Conservation (phyloP, 2,888 invertebrate species). For the Dromius quadrimaculatus region DNA sequence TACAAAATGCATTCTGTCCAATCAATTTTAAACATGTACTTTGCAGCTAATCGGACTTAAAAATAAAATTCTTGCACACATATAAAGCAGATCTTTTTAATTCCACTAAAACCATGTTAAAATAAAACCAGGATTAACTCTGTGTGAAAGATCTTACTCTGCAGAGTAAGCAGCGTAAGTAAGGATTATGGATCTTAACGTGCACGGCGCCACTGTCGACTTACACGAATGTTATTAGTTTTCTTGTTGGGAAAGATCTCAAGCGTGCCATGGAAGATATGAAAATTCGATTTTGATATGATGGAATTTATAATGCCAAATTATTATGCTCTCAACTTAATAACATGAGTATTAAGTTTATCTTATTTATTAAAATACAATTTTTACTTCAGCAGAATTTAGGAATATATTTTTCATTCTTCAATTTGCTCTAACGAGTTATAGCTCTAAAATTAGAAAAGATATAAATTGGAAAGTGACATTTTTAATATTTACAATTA, state of each 20-base stretch:
- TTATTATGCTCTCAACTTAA: not conserved
- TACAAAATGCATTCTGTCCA: no score
- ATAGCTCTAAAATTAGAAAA: no score
- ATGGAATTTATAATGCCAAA: not conserved
- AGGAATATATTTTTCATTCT: no score
- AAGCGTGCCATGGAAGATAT: not conserved
- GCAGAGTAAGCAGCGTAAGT: slow-evolving; percentile 6
- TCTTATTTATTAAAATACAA: no score
- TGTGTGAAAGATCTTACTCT: not conserved
- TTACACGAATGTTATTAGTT: not conserved
- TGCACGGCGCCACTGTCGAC: slow-evolving; percentile 1
- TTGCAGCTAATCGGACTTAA: no score
- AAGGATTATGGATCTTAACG: not conserved
- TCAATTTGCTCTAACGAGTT: no score
- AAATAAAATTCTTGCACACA: no score
- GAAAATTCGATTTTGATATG: slow-evolving; percentile 3
- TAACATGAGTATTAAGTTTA: no score
- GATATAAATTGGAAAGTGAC: not conserved
- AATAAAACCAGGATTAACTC: not conserved
- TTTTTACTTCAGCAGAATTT: no score
- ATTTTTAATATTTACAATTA: not conserved
- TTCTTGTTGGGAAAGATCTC: not conserved
- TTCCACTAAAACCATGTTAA: not conserved
- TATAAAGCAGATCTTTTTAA: not conserved
- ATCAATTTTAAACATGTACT: no score